These are phyloP conservation scores for Rhizomys pruinosus DNA, from an alignment of 2,113 vertebrate genomes.

Conservation along the genomic window DNA sequence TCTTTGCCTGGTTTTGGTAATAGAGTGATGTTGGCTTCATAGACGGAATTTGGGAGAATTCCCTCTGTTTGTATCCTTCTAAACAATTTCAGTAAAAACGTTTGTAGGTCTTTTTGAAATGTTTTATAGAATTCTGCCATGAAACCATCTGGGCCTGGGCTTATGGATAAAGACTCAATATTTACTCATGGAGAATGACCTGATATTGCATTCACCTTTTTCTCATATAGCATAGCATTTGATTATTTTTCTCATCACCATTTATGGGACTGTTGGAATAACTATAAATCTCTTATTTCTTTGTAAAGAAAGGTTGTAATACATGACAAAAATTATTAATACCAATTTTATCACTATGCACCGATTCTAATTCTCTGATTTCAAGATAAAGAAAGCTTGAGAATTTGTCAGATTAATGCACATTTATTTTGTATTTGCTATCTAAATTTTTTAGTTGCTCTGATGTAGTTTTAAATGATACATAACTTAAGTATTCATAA, in stretches of 20 bases:
- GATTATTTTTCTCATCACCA: neutral
- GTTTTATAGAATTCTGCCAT: no score
- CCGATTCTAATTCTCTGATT: neutral
- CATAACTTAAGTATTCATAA: neutral
- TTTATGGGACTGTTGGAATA: neutral
- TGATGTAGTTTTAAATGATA: neutral
- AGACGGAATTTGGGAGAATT: no score
- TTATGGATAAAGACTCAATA: neutral
- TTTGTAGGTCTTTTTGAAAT: no score
- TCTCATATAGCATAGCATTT: neutral
- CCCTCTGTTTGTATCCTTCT: no score
- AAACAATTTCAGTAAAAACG: no score
- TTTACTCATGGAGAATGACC: neutral
- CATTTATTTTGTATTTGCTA: constrained; percentile 9
- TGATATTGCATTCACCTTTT: neutral
- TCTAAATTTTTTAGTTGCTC: constrained; percentile 1
- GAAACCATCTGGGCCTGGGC: no score
- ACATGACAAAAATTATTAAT: neutral
- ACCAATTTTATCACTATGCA: neutral
- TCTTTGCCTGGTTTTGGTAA: no score
- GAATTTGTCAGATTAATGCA: neutral
- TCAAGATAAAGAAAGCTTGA: neutral
- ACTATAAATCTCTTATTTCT: neutral
- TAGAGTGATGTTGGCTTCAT: no score
- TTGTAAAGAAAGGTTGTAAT: neutral